Evolutionary conservation across 2,797 vertebrate genomes (phyloP).

Genomic region (Lagorchestes hirsutus): DNA sequence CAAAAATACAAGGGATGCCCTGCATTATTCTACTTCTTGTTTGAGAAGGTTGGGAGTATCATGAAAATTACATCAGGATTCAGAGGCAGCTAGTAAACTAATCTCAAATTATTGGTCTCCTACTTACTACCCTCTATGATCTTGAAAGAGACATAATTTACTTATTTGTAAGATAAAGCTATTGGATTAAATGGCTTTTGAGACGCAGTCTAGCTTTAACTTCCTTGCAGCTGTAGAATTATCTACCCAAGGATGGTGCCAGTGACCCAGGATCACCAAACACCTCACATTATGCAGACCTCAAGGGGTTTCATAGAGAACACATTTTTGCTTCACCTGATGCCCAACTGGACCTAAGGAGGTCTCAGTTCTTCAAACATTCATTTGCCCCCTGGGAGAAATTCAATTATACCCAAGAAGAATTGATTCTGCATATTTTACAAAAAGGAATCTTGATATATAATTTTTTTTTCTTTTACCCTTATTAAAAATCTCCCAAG

Average conservation of each 20-base stretch:
- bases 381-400: not conserved
- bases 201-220: not conserved
- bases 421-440: constrained; percentile 14
- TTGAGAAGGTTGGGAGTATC: not conserved
- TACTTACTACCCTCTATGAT: not conserved
- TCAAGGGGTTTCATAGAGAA: not conserved
- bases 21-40: not conserved
- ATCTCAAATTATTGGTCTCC: not conserved
- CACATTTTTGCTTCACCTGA: not conserved
- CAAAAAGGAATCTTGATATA: constrained; percentile 11
- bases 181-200: not conserved
- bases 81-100: not conserved
- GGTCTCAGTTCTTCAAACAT: not conserved
- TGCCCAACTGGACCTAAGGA: not conserved
- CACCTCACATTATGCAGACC: not conserved
- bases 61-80: not conserved
- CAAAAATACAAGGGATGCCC: not conserved
- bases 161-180: not conserved
- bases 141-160: not conserved
- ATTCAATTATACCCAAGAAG: constrained; percentile 33
- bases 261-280: not conserved
- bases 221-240: not conserved
- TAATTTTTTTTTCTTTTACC: not conserved
- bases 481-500: not conserved
- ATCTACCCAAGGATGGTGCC: not conserved